Evolutionary conservation across 2,888 invertebrate genomes (phyloP), one percentile per base, ranked within the genome.

Genomic region (Malthinus flaveolus): DNA sequence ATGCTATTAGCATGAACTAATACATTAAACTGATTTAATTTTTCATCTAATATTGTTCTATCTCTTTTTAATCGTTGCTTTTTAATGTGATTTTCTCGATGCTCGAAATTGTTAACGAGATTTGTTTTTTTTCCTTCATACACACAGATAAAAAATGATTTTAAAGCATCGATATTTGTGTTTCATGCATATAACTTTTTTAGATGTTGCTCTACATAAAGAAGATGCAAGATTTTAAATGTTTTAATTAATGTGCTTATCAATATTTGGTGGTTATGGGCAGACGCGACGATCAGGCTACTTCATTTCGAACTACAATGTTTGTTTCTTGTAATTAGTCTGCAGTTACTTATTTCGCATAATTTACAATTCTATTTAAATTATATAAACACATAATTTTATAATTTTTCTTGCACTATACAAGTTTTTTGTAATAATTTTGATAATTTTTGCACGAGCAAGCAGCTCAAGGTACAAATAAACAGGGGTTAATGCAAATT

Each of bases 281-380:
- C 77, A 78, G 68, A 74, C 75, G 79, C 75, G 77, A 80, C 73
- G 71, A 79, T 76, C 78, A 75, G 75, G 66, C 73, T 69, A 67
- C 72, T 69, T 75, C 68, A 70, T 68, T 65, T 65, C 72, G 73
- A 71, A 70, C 73, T 72, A 67, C 54, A 54, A 68, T 70, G 73
- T 68, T 56, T 75, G 76, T 75, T 73, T 68, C 62, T 78, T 73
- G 71, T 72, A 75, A 71, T 68, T 62, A 66, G 73, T 70, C 76
- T 74, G 68, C 69, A 15, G 47, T 55, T 33, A 12, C 6, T 36
- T 32, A 12, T 13, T 23, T 23, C 10, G 45, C 45, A 31, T 47
- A 31, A 1, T 45, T 45, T 42, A 42, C 47, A 23, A 35, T 23
- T 42, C 15, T 11, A 11, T 15, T 39, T 9, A 42, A n/a, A n/a